A percentile compares a stretch with the other conserved stretches of the same genome.
phyloP scores from a whole-genome alignment of 2,888 invertebrate genomes.

The Leucophora obtusa region DNA sequence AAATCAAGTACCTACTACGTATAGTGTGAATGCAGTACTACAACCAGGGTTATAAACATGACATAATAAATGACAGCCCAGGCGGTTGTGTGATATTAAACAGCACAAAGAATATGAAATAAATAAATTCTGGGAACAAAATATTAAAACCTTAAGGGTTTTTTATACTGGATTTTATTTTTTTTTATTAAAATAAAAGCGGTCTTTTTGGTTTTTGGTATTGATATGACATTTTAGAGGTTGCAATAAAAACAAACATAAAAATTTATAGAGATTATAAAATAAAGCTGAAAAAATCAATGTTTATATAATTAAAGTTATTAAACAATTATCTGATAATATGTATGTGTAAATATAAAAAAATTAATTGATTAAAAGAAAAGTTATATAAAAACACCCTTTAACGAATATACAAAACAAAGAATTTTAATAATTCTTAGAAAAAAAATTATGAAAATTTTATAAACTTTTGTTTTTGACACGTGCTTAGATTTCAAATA shows the following conservation, averaged over 20 bases:
- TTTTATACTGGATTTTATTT: not conserved
- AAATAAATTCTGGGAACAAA: too few species aligned
- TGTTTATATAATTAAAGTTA: constrained; percentile 33
- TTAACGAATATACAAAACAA: not conserved
- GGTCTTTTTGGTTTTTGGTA: too few species aligned
- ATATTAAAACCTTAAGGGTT: not conserved
- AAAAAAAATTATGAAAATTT: not conserved
- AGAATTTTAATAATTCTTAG: not conserved
- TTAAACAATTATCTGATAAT: too few species aligned
- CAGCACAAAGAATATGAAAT: too few species aligned
- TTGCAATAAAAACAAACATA: constrained; percentile 31
- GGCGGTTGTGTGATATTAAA: too few species aligned
- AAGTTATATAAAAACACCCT: not conserved
- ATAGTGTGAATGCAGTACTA: too few species aligned
- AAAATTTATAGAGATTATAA: constrained; percentile 18
- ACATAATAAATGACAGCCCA: too few species aligned
- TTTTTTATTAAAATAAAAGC: not conserved
- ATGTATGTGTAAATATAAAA: too few species aligned
- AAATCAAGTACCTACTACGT: too few species aligned
- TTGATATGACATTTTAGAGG: constrained; percentile 7
- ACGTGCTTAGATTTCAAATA: constrained; percentile 60
- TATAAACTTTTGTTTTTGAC: constrained; percentile 25
- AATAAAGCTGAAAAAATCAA: constrained; percentile 34
- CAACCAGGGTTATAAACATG: too few species aligned
- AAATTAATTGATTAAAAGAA: not conserved